Evolutionary conservation across 2,797 vertebrate species (phyloP), one percentile per base, ranked within the genome.

Genomic region (Anisognathus igniventris): DNA sequence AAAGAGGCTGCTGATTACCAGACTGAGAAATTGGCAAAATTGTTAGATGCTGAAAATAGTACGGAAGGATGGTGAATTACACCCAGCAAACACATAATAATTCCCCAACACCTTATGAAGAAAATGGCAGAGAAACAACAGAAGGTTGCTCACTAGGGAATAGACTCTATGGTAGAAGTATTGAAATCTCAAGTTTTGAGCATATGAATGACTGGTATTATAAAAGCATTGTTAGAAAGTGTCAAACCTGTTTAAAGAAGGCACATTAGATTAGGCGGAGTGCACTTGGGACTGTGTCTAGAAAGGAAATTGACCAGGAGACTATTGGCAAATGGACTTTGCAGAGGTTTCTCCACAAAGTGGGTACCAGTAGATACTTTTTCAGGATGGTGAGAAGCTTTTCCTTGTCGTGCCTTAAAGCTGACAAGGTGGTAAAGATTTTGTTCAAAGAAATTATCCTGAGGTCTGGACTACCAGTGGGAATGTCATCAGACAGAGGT

Each of bases 331-430:
- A 51, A 48, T 19, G 14, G 19, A 51, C 24, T 62, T 62, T 76
- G 57, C 58, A 62, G 37, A 42, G 24, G 19, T 76, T 62, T 25
- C 24, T 62, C 3, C 31, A 33, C 24, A 28, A 51, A 42, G 42
- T 2, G 2, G 30, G 11, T 23, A 76, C 24, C 24, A 11, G 37
- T 10, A 57, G 42, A 47, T 58, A 6, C 9, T 14, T 76, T 28
- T 76, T 33, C 37, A 33, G 24, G 47, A 33, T 51, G 35, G 30
- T 4, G 6, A 50, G 25, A 50, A 58, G 20, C 12, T 80, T 80
- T 50, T 60, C 45, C 31, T 68, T 42, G 31, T 42, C 0, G 0
- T 21, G n/a, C n/a, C n/a, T n/a, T n/a, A 50, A 58, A 68, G 16
- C 21, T 50, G 31, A 37, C 8, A 31, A 50, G 31, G 37, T 30